Conservation (phyloP, 92 coral and sea anemone genomes). For the Epizoanthus rinbou region DNA sequence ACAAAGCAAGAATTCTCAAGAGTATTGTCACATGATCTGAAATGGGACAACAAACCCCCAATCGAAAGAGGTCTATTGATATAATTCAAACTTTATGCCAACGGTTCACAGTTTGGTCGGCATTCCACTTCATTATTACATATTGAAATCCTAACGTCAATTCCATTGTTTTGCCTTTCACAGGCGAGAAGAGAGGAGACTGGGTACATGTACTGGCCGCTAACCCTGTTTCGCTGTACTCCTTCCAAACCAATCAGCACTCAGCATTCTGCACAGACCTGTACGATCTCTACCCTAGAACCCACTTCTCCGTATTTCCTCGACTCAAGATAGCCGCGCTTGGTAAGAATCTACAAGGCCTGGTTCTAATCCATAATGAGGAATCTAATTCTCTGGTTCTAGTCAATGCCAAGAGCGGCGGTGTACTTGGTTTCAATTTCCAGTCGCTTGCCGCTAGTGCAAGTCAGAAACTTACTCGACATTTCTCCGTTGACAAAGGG, state of each 20-base stretch:
- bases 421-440: slow-evolving; percentile 65
- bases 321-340: slow-evolving; percentile 85
- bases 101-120: too few species aligned
- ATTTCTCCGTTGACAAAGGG: slow-evolving; percentile 75
- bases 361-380: slow-evolving; percentile 83
- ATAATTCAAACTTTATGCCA: too few species aligned
- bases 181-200: slow-evolving; percentile 89
- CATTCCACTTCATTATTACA: too few species aligned
- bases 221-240: slow-evolving; percentile 86
- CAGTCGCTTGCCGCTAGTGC: slow-evolving; percentile 79
- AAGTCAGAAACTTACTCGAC: slow-evolving; percentile 85
- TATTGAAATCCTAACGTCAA: too few species aligned
- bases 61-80: too few species aligned
- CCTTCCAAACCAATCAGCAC: slow-evolving; percentile 88
- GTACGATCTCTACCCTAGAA: slow-evolving; percentile 76
- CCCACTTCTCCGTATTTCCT: slow-evolving; percentile 69
- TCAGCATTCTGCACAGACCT: slow-evolving; percentile 72
- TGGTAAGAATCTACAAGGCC: slow-evolving; percentile 78
- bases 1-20: too few species aligned
- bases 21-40: too few species aligned
- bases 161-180: not conserved
- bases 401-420: slow-evolving; percentile 63
- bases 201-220: slow-evolving; percentile 90
- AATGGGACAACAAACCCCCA: too few species aligned
- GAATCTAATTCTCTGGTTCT: slow-evolving; percentile 73